Evolutionary conservation across 2,113 vertebrate genomes (phyloP), one percentile per base, ranked within the genome.

Genomic region (Heterochromis multidens): DNA sequence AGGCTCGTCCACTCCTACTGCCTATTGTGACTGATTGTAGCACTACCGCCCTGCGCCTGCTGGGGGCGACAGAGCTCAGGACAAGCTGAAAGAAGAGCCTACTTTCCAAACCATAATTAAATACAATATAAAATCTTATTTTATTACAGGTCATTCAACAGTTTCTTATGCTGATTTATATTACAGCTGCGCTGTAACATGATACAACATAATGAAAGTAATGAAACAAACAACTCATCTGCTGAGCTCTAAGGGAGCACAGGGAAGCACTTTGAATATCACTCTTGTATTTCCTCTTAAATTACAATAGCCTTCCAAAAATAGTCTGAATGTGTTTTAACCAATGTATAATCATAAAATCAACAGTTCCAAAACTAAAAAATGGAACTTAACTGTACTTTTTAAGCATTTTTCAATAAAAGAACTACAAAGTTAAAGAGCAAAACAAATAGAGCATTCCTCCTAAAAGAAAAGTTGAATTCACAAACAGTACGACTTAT

Each of bases 1-100:
- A 9, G 77, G 40, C 19, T 81, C 27, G 56, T 92, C 91, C 81
- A 63, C 92, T 86, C 88, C 90, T 25, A 72, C 91, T 33, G 81
- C 56, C 84, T 80, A 19, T 65, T 86, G 60, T 81, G 83, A 54
- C 67, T 60, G 90, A 25, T 86, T 77, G 89, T 84, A 86, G 87
- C 90, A 83, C 46, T 62, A 5, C 90, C 84, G 56, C 21, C 0
- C 4, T 6, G 3, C 7, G 80, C 83, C 94, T 65, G 70, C 8
- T 1, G 91, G 88, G 84, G 92, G 88, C 90, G 83, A 7, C 80
- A 82, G 40, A 87, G 88, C 31, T 11, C 80, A 81, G 33, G 65
- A 86, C 77, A 3, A 74, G 14, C n/a, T 60, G 33, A 35, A 12
- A 80, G 7, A 43, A 76, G 12, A 33, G 4, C 11, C 57, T 49